These are phyloP conservation scores for Siphamia tubifer DNA, from an alignment of 2,113 vertebrate species.

Conservation along the genomic window DNA sequence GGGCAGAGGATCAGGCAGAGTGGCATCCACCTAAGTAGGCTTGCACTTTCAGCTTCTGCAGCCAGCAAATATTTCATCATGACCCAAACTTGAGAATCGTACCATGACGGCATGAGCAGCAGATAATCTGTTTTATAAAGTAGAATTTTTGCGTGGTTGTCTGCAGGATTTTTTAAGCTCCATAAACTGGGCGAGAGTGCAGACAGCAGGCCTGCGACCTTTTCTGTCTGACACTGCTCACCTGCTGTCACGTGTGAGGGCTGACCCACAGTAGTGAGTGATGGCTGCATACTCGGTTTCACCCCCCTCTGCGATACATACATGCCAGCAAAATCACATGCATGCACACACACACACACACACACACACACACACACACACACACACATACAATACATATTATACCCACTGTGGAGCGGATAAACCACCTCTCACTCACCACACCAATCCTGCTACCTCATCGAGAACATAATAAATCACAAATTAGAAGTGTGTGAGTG, in stretches of 20 bases:
- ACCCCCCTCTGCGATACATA: slow-evolving; percentile 15
- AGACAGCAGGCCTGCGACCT: slow-evolving; percentile 62
- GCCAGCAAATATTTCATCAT: slow-evolving; percentile 17
- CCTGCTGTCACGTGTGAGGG: slow-evolving; percentile 56
- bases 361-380: neutral
- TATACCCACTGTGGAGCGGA: slow-evolving; percentile 19
- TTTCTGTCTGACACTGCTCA: slow-evolving; percentile 71
- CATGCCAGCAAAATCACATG: slow-evolving; percentile 4
- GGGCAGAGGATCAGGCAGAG: slow-evolving; percentile 6
- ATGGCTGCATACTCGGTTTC: slow-evolving; percentile 45
- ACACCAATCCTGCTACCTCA: slow-evolving; percentile 47
- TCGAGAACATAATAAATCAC: slow-evolving; percentile 77
- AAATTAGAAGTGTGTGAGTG: slow-evolving; percentile 55
- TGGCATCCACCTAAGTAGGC: neutral
- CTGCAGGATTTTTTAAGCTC: slow-evolving; percentile 36
- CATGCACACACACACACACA: neutral
- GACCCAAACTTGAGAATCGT: neutral
- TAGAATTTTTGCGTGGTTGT: slow-evolving; percentile 6
- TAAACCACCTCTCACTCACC: slow-evolving; percentile 47
- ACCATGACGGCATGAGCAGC: neutral
- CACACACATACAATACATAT: neutral
- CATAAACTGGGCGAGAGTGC: slow-evolving; percentile 26
- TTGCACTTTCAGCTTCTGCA: slow-evolving; percentile 5
- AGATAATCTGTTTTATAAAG: slow-evolving; percentile 31
- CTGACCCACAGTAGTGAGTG: slow-evolving; percentile 66